A percentile compares a stretch with the other conserved stretches of the same genome.
phyloP scores from a whole-genome alignment of 53 echinoderm and acorn worm genomes.

The Holothuria scabra region DNA sequence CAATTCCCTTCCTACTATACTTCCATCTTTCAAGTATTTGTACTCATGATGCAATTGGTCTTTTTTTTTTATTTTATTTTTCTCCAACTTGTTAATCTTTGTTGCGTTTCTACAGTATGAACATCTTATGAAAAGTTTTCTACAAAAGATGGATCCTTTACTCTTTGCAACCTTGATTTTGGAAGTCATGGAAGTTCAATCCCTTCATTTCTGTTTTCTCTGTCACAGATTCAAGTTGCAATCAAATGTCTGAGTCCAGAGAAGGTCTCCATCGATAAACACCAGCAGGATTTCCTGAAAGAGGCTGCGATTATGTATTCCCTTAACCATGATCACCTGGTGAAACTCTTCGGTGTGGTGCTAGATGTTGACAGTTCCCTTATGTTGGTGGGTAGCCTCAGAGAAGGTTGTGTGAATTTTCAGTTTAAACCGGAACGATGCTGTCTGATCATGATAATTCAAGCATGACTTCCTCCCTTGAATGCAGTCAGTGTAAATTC shows the following conservation, averaged over 20 bases:
- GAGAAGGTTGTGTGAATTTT: background rate
- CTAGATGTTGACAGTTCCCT: constrained; percentile 88
- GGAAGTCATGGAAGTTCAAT: too few relatives aligned
- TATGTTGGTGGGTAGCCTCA: constrained; percentile 77
- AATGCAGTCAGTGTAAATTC: too few relatives aligned
- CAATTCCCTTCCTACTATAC: too few relatives aligned
- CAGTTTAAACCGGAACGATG: background rate
- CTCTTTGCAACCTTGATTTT: too few relatives aligned
- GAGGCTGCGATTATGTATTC: constrained; percentile 99
- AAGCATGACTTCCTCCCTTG: background rate
- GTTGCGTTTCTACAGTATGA: too few relatives aligned
- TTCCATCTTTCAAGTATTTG: too few relatives aligned
- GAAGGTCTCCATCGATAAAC: constrained; percentile 66
- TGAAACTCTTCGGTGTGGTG: constrained; percentile 93
- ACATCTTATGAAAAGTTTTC: too few relatives aligned
- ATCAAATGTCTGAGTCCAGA: constrained; percentile 95
- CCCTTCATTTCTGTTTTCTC: background rate
- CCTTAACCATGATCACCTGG: constrained; percentile 87
- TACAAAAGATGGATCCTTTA: too few relatives aligned
- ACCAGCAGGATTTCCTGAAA: constrained; percentile 89
- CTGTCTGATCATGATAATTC: background rate
- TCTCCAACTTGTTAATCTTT: too few relatives aligned
- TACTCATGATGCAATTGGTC: too few relatives aligned
- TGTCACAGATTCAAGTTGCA: constrained; percentile 88
- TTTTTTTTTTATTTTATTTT: too few relatives aligned